Evolutionary conservation across 2,113 vertebrate species (phyloP).

Genomic region (Scophthalmus maximus): DNA sequence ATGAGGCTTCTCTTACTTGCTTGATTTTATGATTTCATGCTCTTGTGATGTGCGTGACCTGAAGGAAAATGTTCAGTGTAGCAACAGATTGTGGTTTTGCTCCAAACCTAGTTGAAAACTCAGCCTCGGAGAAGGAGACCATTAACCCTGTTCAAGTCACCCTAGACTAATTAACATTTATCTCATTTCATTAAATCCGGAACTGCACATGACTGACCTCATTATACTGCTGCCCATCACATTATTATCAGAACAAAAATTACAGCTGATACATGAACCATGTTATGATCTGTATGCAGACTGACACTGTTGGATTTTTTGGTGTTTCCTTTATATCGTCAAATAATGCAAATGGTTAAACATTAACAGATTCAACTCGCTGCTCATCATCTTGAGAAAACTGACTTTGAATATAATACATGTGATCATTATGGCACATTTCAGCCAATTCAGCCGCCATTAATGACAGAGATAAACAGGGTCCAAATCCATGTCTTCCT

Average conservation of each 20-base stretch:
- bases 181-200: slow-evolving; percentile 54
- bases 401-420: slow-evolving; percentile 5
- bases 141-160: slow-evolving; percentile 52
- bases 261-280: not conserved
- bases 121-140: slow-evolving; percentile 22
- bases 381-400: not conserved
- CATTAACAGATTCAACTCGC: not conserved
- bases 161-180: slow-evolving; percentile 57
- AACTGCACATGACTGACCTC: slow-evolving; percentile 41
- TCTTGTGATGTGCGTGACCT: not conserved
- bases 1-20: not conserved
- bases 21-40: slow-evolving; percentile 37
- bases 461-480: not conserved
- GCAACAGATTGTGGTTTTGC: not conserved
- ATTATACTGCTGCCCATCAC: slow-evolving; percentile 18
- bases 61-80: slow-evolving; percentile 8
- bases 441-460: not conserved
- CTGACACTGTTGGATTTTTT: not conserved
- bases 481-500: not conserved
- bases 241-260: slow-evolving; percentile 25
- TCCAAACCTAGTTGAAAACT: slow-evolving; percentile 12
- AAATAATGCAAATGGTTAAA: slow-evolving; percentile 7
- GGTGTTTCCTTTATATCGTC: not conserved
- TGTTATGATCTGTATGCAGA: slow-evolving; percentile 2
- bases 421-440: not conserved